Base-by-base conservation (phyloP, 2,888 invertebrate species). In the Sphaeridia pumilis region DNA sequence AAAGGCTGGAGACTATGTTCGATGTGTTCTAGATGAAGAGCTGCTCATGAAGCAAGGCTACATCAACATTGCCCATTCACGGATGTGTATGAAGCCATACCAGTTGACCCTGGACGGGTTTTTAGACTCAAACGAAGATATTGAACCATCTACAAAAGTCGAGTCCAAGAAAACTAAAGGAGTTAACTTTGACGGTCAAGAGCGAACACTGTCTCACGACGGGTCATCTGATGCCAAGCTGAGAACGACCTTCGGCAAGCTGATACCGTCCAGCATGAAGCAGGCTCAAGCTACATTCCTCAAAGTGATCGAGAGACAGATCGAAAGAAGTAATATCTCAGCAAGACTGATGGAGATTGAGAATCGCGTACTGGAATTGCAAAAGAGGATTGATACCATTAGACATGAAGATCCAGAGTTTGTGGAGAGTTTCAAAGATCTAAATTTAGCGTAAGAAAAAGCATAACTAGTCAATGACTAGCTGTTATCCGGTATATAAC, bases 1-100 rank as follows among this genome's bases (percentile, higher is more conserved):
- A 28, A 46, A 25, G n/a, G 31, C 42, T 28, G 46, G 46, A 20
- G 38, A 31, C 46, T 52, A 52, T 35, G 22, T 46, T 2, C 46
- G 31, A 28, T 38, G 31, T 20, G 41, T 24, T 4, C 12, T 46
- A 20, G 46, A 52, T 7, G 52, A 52, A 47, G 52, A 52, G 22
- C 36, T 24, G 4, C 27, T 46, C n/a, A 22, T 46, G 14, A 46
- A 46, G 42, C 38, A 52, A 25, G 52, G 52, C 10, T 28, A 46
- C n/a, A 52, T 52, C 4, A 35, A 47, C 22, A 38, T 52, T 24
- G 46, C 52, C 4, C 52, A 52, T 36, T 21, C 52, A 14, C 34
- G 52, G 22, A 46, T 52, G 31, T 52, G 52, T 34, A 41, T 52
- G 31, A 52, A 31, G 27, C 52, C 52, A 12, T 36, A 52, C 46